Percentiles rank a stretch among this genome's conserved stretches.
Evolutionary conservation across 2,888 invertebrate species (phyloP).

Genomic region (Lasioglossum malachurum): DNA sequence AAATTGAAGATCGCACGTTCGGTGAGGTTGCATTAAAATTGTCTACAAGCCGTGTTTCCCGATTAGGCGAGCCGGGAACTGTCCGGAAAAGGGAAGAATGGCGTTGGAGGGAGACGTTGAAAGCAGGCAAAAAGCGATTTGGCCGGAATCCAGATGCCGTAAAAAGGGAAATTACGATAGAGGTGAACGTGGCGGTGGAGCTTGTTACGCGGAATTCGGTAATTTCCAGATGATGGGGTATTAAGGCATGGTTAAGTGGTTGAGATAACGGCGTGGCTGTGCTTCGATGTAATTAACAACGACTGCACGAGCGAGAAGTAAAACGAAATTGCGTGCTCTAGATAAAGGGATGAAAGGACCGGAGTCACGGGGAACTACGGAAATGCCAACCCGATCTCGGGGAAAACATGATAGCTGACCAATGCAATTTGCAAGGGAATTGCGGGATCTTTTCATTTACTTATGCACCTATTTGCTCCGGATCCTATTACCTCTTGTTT

Average conservation of each 20-base stretch:
- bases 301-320: conserved; percentile 18
- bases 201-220: conserved; percentile 55
- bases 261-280: conserved; percentile 32
- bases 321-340: conserved; percentile 31
- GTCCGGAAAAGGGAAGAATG: conserved; percentile 5
- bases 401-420: conserved; percentile 29
- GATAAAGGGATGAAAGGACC: conserved; percentile 15
- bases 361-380: not conserved
- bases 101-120: conserved; percentile 11
- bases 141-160: conserved; percentile 47
- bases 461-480: not conserved
- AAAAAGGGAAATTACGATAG: conserved; percentile 58
- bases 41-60: conserved; percentile 29
- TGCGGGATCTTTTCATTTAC: conserved; percentile 18
- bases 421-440: conserved; percentile 45
- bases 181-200: conserved; percentile 29
- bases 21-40: not conserved
- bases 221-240: conserved; percentile 51
- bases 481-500: conserved; percentile 5
- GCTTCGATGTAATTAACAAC: conserved; percentile 52
- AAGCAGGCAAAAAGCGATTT: conserved; percentile 51
- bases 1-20: not conserved
- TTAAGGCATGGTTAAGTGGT: conserved; percentile 48
- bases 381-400: conserved; percentile 1
- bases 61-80: conserved; percentile 11